These are phyloP conservation scores for Trematomus bernacchii DNA, from an alignment of 2,797 vertebrate species.

Conservation along the genomic window DNA sequence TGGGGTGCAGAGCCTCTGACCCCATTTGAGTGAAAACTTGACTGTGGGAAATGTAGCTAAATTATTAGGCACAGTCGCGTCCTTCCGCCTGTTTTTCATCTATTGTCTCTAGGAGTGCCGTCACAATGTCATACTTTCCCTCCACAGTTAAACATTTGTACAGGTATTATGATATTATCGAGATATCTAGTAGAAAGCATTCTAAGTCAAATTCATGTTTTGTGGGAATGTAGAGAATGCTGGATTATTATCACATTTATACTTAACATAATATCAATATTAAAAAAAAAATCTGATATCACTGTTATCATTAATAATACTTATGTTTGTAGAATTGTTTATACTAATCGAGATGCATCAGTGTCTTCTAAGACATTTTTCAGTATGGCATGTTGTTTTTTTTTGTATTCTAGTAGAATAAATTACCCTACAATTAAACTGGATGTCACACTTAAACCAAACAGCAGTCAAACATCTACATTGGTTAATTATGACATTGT, in stretches of 20 bases:
- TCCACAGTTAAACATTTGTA: too few species aligned
- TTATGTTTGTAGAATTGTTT: not conserved
- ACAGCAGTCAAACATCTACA: too few species aligned
- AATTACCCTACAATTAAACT: not conserved
- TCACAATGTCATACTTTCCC: too few species aligned
- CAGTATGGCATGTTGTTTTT: not conserved
- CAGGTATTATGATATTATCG: too few species aligned
- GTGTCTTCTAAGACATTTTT: not conserved
- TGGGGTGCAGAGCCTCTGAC: conserved; percentile 2
- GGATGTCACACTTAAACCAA: not conserved
- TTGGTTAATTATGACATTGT: not conserved
- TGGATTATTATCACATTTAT: too few species aligned
- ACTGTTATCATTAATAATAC: too few species aligned
- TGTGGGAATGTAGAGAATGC: too few species aligned
- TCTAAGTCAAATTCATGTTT: too few species aligned
- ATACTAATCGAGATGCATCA: not conserved
- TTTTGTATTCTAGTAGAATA: not conserved
- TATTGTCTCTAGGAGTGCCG: not conserved
- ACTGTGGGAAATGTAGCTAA: conserved; percentile 41
- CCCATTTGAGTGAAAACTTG: conserved; percentile 39
- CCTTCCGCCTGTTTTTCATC: conserved; percentile 7
- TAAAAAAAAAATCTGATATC: too few species aligned
- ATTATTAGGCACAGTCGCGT: not conserved
- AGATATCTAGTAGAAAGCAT: too few species aligned
- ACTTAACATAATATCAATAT: too few species aligned